A percentile compares a stretch with the other conserved stretches of the same genome.
Conservation (phyloP, 2,888 invertebrate species). For the Eustalomyia histrio region DNA sequence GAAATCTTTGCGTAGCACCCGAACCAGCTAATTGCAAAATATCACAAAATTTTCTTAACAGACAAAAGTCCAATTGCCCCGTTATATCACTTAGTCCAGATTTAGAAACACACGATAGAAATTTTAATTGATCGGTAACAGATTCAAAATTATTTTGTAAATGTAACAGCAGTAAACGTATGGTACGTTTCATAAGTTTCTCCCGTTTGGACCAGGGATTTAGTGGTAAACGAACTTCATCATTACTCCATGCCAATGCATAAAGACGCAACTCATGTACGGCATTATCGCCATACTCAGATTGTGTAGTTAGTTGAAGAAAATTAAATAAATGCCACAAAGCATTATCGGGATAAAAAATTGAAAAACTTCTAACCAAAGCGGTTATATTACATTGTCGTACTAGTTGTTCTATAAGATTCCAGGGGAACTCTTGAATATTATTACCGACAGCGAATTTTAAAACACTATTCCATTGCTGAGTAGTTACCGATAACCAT, state of each 20-base stretch:
- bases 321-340: constrained; percentile 83
- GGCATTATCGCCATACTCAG: constrained; percentile 80
- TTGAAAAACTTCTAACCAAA: constrained; percentile 83
- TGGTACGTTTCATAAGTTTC: constrained; percentile 81
- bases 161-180: constrained; percentile 83
- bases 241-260: constrained; percentile 75
- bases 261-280: constrained; percentile 78
- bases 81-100: constrained; percentile 82
- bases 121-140: constrained; percentile 83
- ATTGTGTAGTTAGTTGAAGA: constrained; percentile 81
- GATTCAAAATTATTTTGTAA: constrained; percentile 84
- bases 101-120: constrained; percentile 82
- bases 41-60: constrained; percentile 80
- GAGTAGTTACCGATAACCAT: constrained; percentile 76
- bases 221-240: constrained; percentile 68
- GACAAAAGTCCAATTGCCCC: constrained; percentile 79
- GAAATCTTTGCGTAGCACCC: constrained; percentile 61
- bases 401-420: constrained; percentile 77
- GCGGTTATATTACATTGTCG: constrained; percentile 82
- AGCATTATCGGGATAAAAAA: constrained; percentile 87
- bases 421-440: constrained; percentile 70
- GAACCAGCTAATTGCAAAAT: constrained; percentile 79
- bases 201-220: constrained; percentile 79
- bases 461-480: constrained; percentile 71
- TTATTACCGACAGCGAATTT: constrained; percentile 59